These are phyloP conservation scores for Osmoderma eremita DNA, from an alignment of 2,888 invertebrate genomes.

Conservation along the genomic window DNA sequence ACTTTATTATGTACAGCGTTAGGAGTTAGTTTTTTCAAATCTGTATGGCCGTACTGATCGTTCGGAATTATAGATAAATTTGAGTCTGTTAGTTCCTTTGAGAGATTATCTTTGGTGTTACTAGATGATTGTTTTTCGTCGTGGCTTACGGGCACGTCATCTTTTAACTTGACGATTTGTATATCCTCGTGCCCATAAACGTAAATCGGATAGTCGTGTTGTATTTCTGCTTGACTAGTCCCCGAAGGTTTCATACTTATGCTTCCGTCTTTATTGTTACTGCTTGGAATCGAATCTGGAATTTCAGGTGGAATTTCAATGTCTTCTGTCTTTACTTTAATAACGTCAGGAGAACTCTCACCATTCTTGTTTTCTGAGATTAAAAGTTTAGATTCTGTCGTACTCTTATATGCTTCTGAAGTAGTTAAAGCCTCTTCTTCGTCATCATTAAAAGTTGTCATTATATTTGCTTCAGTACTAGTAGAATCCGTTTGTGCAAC, in stretches of 20 bases:
- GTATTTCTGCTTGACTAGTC: conserved; percentile 58
- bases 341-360: conserved; percentile 21
- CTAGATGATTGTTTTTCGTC: neutral
- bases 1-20: conserved; percentile 40
- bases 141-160: conserved; percentile 49
- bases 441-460: neutral
- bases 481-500: neutral
- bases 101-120: conserved; percentile 45
- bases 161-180: conserved; percentile 64
- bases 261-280: conserved; percentile 43
- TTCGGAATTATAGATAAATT: conserved; percentile 52
- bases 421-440: neutral
- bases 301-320: conserved; percentile 39
- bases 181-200: conserved; percentile 63
- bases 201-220: conserved; percentile 62
- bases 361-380: neutral
- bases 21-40: conserved; percentile 50
- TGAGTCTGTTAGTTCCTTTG: conserved; percentile 58
- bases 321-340: conserved; percentile 39
- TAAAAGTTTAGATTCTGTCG: conserved; percentile 5
- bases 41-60: conserved; percentile 36
- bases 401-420: conserved; percentile 4
- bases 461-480: neutral
- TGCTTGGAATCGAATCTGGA: conserved; percentile 5
- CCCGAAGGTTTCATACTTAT: conserved; percentile 50